Conservation (phyloP, 2,888 invertebrate species). For the Ischnura elegans region DNA sequence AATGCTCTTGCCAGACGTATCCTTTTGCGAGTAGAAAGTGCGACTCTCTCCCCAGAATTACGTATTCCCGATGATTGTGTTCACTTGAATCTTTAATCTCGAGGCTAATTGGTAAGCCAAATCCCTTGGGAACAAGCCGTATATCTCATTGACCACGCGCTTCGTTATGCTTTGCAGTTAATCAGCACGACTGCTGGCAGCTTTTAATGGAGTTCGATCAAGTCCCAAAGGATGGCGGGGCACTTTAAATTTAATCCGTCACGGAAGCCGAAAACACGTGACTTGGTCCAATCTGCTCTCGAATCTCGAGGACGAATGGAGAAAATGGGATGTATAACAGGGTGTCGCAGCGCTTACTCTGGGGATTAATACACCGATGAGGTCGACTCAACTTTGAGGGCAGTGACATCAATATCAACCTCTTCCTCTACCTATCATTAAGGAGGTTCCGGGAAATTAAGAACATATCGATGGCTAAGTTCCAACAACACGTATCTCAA, state of each 20-base stretch:
- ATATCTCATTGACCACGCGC: constrained; percentile 7
- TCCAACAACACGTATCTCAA: no score
- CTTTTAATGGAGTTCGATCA: constrained; percentile 10
- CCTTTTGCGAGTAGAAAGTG: neutral
- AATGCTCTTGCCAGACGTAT: no score
- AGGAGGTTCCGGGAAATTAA: no score
- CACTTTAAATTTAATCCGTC: constrained; percentile 1
- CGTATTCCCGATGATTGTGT: neutral
- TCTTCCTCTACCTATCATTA: no score
- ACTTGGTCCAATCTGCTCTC: neutral
- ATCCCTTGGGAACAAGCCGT: neutral
- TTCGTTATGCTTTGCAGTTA: neutral
- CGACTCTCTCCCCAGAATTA: neutral
- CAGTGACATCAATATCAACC: no score
- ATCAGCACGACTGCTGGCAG: neutral
- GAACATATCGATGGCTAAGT: no score
- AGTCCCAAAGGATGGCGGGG: no score
- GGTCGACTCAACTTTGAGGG: no score
- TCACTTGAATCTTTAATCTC: neutral
- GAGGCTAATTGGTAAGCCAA: neutral
- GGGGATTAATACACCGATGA: neutral
- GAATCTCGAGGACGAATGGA: no score
- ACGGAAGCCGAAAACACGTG: neutral
- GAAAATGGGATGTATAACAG: no score
- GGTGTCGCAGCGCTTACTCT: no score